Evolutionary conservation across 2,113 vertebrate genomes (phyloP), one percentile per base, ranked within the genome.

Genomic region (Pristiophorus japonicus): DNA sequence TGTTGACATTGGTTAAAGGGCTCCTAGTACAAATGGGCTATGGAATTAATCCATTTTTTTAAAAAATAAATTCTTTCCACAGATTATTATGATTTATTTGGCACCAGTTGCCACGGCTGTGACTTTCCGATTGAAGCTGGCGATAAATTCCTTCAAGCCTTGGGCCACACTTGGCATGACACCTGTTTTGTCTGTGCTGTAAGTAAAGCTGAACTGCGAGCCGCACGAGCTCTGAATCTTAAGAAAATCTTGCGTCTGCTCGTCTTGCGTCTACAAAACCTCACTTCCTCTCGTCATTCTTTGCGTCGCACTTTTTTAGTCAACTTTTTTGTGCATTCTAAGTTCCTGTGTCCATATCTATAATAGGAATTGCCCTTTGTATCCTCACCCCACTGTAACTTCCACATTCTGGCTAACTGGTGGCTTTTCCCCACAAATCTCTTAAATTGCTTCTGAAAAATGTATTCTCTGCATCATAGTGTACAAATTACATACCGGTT

Each of bases 41-140:
- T 65, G 34, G 51, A 30, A 47, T 63, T 87, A 18, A 42, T 95
- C 12, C 51, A 2, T 81, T 18, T 95, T 2, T 59, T 8, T 95
- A n/a, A n/a, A n/a, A n/a, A n/a, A n/a, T 16, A 65, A 10, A 22
- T 95, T 65, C 59, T 24, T 30, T n/a, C 85, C 62, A 81, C 97
- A 99, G 99, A 99, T 97, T 99, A 98, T 96, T 99, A 99, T 96
- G 97, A 97, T 24, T 97, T 99, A 95, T 99, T 99, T 24, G 99
- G 99, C 96, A 98, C 99, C 0, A 98, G 98, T 97, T 99, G 99
- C 97, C 98, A 97, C 0, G 99, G 99, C 95, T 99, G 99, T 95
- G 99, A 99, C 96, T 99, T 99, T 96, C 99, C 99, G 95, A 99
- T 99, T 84, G 99, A 99, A 97, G 99, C 99, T 1, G 99, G 99